These are phyloP conservation scores for Leptinotarsa peninsularis DNA, from an alignment of 2,888 invertebrate species.

Conservation along the genomic window DNA sequence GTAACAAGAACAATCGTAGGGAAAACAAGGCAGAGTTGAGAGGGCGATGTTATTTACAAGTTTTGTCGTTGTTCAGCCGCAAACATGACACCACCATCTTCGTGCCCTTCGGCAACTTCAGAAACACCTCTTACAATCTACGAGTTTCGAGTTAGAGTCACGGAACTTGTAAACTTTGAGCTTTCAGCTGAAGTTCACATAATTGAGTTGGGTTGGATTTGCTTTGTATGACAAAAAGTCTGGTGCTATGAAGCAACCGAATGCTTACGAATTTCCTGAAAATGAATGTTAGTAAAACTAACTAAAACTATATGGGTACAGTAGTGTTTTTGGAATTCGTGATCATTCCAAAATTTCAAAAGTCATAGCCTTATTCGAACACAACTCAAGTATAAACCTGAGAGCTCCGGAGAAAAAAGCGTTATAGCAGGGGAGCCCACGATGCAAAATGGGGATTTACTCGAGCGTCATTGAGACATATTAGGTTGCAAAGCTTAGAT, in stretches of 20 bases:
- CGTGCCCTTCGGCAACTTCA: slow-evolving; percentile 48
- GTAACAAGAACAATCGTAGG: background rate
- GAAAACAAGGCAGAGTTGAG: slow-evolving; percentile 52
- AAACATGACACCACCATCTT: slow-evolving; percentile 64
- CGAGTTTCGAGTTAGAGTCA: slow-evolving; percentile 51
- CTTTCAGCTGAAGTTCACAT: background rate
- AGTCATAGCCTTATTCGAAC: too few relatives aligned
- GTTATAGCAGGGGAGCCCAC: background rate
- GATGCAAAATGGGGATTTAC: too few relatives aligned
- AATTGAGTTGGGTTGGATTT: background rate
- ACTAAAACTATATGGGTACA: too few relatives aligned
- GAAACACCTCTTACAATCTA: slow-evolving; percentile 44
- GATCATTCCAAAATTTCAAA: too few relatives aligned
- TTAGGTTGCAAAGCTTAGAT: too few relatives aligned
- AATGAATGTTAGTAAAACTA: too few relatives aligned
- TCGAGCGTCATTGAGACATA: too few relatives aligned
- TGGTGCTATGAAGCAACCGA: background rate
- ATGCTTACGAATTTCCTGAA: too few relatives aligned
- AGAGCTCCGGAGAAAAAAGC: background rate
- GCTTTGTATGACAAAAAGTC: background rate
- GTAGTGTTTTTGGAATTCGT: too few relatives aligned
- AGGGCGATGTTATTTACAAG: slow-evolving; percentile 61
- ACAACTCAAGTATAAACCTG: background rate
- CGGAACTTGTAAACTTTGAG: slow-evolving; percentile 56
- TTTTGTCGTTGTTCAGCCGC: slow-evolving; percentile 65